Evolutionary conservation across 2,888 invertebrate species (phyloP).

Genomic region (Tenthredo notha): DNA sequence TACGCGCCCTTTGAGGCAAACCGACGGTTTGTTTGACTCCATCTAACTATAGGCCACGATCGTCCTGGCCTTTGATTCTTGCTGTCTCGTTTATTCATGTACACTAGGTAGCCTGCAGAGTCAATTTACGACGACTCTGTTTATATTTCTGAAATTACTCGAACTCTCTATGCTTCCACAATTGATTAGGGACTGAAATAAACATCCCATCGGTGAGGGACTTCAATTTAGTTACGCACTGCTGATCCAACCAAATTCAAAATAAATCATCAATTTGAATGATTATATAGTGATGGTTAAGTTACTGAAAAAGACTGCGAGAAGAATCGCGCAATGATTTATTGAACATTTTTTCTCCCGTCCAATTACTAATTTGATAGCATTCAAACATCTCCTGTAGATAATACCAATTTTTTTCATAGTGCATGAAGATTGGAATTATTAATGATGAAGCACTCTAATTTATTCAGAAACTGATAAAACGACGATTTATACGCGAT

Average conservation of each 20-base stretch:
- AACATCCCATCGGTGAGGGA: background rate
- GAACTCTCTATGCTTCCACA: background rate
- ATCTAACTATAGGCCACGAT: conserved; percentile 43
- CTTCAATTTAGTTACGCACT: conserved; percentile 7
- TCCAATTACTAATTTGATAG: background rate
- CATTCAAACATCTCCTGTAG: background rate
- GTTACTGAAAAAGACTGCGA: background rate
- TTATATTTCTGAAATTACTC: conserved; percentile 39
- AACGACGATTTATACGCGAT: background rate
- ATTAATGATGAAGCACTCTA: background rate
- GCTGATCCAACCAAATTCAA: background rate
- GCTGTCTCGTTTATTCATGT: conserved; percentile 36
- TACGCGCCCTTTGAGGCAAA: conserved; percentile 44
- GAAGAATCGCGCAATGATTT: background rate
- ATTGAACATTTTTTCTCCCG: background rate
- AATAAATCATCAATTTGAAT: conserved; percentile 17
- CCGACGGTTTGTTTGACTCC: conserved; percentile 48
- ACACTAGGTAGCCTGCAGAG: conserved; percentile 9
- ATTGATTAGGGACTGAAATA: conserved; percentile 40
- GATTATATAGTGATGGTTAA: background rate
- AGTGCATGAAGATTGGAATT: background rate
- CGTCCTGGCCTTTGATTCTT: conserved; percentile 34
- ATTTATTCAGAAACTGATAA: background rate
- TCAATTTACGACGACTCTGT: conserved; percentile 35
- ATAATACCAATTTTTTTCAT: background rate